These are phyloP conservation scores for Aphidoletes aphidimyza DNA, from an alignment of 2,888 invertebrate species.

Conservation along the genomic window DNA sequence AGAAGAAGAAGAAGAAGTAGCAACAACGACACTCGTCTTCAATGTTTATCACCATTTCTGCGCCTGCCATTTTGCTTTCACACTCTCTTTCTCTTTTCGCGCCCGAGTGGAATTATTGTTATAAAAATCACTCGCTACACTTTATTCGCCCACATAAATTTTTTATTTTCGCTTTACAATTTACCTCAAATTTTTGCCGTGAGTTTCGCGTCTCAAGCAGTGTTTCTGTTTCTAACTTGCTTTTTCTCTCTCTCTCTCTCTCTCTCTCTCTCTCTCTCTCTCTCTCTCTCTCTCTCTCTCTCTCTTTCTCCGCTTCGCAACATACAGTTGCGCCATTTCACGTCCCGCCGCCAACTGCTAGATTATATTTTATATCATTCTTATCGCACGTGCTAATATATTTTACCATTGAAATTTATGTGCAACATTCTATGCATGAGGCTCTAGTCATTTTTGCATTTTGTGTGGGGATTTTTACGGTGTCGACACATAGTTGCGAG, in stretches of 20 bases:
- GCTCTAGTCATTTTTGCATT: too few relatives aligned
- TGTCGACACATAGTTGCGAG: constrained; percentile 34
- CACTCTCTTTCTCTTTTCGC: not conserved
- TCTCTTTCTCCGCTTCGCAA: too few relatives aligned
- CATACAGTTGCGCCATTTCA: too few relatives aligned
- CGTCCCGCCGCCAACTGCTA: not conserved
- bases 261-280: too few relatives aligned
- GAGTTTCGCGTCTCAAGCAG: too few relatives aligned
- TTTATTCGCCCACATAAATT: not conserved
- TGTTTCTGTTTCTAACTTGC: not conserved
- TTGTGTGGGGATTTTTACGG: not conserved
- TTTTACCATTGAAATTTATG: constrained; percentile 7
- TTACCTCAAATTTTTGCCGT: not conserved
- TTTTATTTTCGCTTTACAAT: constrained; percentile 24
- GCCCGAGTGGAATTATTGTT: constrained; percentile 6
- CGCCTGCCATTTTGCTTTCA: too few relatives aligned
- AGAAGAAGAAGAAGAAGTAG: not conserved
- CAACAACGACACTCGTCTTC: not conserved
- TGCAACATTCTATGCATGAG: not conserved
- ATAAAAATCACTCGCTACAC: constrained; percentile 36
- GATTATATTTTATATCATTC: constrained; percentile 40
- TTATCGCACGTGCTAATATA: constrained; percentile 46
- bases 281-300: too few relatives aligned
- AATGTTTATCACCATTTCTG: not conserved
- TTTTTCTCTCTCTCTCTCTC: too few relatives aligned